Conservation (phyloP, 2,797 vertebrate species). For the Clarias platycephalus region DNA sequence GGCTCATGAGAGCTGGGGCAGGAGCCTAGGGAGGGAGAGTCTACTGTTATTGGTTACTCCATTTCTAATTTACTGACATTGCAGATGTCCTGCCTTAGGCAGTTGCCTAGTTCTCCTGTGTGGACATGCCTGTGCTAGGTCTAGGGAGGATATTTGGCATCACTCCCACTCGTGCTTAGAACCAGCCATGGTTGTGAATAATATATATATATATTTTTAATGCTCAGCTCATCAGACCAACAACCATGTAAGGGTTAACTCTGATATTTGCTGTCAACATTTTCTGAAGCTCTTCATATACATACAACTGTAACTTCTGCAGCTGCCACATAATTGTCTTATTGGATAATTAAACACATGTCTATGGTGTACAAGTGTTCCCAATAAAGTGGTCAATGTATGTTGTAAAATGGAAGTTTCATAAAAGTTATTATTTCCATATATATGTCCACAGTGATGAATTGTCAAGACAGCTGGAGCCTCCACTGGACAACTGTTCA, state of each 20-base stretch:
- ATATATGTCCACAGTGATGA: conserved; percentile 73
- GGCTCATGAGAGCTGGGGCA: too few species aligned
- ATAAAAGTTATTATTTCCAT: conserved; percentile 20
- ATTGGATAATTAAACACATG: neutral
- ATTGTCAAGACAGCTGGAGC: conserved; percentile 82
- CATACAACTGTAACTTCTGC: neutral
- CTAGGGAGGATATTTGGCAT: too few species aligned
- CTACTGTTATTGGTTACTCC: too few species aligned
- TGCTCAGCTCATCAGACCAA: neutral
- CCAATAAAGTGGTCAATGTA: neutral
- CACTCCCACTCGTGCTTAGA: too few species aligned
- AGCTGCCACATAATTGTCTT: neutral
- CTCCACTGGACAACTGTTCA: conserved; percentile 82
- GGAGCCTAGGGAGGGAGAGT: too few species aligned
- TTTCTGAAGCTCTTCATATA: too few species aligned
- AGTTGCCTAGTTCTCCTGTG: too few species aligned
- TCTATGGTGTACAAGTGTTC: neutral
- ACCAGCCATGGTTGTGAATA: neutral
- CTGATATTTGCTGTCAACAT: neutral
- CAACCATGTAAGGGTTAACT: neutral
- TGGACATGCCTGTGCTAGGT: too few species aligned
- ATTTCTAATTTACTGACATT: too few species aligned
- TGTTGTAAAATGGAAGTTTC: neutral
- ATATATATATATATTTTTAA: neutral
- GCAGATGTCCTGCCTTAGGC: too few species aligned